Conservation (phyloP, 2,888 invertebrate genomes). For the Brachylomia viminalis region DNA sequence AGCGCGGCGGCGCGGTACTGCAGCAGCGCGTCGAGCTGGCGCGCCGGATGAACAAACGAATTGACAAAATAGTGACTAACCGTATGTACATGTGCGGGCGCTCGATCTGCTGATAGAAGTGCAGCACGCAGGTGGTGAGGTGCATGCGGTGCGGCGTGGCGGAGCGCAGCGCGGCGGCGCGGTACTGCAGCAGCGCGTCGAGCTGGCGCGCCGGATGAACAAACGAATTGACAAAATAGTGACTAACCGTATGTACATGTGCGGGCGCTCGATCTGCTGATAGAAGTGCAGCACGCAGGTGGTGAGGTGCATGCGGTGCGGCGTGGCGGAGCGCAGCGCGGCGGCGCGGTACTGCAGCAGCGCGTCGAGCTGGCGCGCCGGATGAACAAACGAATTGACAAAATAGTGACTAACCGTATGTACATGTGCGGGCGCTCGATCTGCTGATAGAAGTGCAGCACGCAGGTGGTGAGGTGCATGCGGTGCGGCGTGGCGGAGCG, state of each 20-base stretch:
- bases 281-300: conserved; percentile 94
- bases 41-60: too few species aligned
- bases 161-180: conserved; percentile 74
- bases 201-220: conserved; percentile 96
- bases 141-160: conserved; percentile 82
- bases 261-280: conserved; percentile 96
- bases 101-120: conserved; percentile 98
- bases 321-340: conserved; percentile 73
- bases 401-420: conserved; percentile 92
- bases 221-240: too few species aligned
- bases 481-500: conserved; percentile 78
- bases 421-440: conserved; percentile 98
- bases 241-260: conserved; percentile 97
- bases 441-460: conserved; percentile 96
- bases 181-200: conserved; percentile 94
- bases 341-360: conserved; percentile 92
- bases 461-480: conserved; percentile 83
- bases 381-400: too few species aligned
- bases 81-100: conserved; percentile 98
- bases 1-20: conserved; percentile 87
- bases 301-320: conserved; percentile 84
- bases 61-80: conserved; percentile 87
- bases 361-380: conserved; percentile 96
- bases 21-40: conserved; percentile 96
- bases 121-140: conserved; percentile 87